Conservation (phyloP, 2,888 invertebrate species). For the Cenopis cana region DNA sequence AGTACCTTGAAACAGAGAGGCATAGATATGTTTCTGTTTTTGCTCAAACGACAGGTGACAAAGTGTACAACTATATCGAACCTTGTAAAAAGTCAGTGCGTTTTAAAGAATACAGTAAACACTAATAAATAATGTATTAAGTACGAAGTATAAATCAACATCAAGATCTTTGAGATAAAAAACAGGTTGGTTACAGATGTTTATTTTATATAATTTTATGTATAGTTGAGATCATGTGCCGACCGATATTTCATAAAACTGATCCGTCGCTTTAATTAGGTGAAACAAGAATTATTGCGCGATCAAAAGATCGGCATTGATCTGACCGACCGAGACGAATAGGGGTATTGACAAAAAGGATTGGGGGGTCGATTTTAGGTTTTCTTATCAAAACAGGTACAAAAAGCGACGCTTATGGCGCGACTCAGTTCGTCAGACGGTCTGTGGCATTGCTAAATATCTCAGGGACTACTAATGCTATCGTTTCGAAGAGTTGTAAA, state of each 20-base stretch:
- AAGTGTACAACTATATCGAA: slow-evolving; percentile 12
- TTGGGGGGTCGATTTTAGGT: too few relatives aligned
- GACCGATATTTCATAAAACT: too few relatives aligned
- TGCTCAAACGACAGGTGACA: slow-evolving; percentile 8
- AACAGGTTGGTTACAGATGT: slow-evolving; percentile 3
- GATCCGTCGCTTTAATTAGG: too few relatives aligned
- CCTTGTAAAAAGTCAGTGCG: slow-evolving; percentile 25
- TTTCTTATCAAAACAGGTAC: too few relatives aligned
- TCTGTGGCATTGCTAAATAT: too few relatives aligned
- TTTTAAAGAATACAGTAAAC: slow-evolving; percentile 15
- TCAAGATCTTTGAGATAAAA: slow-evolving; percentile 20
- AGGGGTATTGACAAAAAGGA: slow-evolving; percentile 3
- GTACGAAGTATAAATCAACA: slow-evolving; percentile 34
- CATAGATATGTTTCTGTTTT: background rate
- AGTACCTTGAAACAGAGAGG: background rate
- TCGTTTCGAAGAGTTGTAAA: too few relatives aligned
- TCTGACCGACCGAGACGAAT: slow-evolving; percentile 36
- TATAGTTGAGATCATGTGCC: background rate
- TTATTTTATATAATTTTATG: slow-evolving; percentile 1
- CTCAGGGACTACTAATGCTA: too few relatives aligned
- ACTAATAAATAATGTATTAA: slow-evolving; percentile 41
- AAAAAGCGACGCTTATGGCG: too few relatives aligned
- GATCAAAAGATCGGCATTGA: slow-evolving; percentile 36
- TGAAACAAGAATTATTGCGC: slow-evolving; percentile 8
- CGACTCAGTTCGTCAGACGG: too few relatives aligned